phyloP scores from a whole-genome alignment of 2,113 vertebrate species.

The Rhinopomastus cyanomelas region DNA sequence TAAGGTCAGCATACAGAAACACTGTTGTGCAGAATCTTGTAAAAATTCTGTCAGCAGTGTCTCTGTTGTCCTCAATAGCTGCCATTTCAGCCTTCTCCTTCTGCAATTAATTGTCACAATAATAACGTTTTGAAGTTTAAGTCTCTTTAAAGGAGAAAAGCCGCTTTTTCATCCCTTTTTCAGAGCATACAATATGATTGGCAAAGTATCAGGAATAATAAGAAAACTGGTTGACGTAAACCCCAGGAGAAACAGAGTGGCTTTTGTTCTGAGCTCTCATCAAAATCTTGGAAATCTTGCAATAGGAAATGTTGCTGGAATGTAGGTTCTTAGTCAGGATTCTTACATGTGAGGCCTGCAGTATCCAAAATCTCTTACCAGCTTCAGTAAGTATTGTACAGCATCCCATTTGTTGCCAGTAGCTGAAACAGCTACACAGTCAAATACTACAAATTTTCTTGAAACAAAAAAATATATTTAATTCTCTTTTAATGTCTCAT shows the following conservation, averaged over 20 bases:
- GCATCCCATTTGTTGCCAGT: conserved; percentile 28
- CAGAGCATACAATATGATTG: conserved; percentile 73
- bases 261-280: conserved; percentile 73
- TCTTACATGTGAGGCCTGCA: conserved; percentile 36
- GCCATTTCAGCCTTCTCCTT: background rate
- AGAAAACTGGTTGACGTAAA: conserved; percentile 72
- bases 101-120: background rate
- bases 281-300: conserved; percentile 59
- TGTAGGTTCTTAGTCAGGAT: conserved; percentile 39
- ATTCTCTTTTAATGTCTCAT: background rate
- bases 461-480: background rate
- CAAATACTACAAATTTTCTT: background rate
- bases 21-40: conserved; percentile 1
- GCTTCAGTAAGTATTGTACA: conserved; percentile 16
- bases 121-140: conserved; percentile 49
- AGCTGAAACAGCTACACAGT: background rate
- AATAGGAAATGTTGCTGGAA: conserved; percentile 62
- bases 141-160: conserved; percentile 64
- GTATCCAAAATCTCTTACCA: conserved; percentile 45
- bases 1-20: conserved; percentile 22
- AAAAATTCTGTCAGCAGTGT: conserved; percentile 13
- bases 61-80: background rate
- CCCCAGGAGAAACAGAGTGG: conserved; percentile 67
- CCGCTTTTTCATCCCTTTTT: conserved; percentile 63
- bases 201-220: conserved; percentile 76